Base-by-base conservation (phyloP, 2,113 vertebrate genomes). In the Corapipo altera region DNA sequence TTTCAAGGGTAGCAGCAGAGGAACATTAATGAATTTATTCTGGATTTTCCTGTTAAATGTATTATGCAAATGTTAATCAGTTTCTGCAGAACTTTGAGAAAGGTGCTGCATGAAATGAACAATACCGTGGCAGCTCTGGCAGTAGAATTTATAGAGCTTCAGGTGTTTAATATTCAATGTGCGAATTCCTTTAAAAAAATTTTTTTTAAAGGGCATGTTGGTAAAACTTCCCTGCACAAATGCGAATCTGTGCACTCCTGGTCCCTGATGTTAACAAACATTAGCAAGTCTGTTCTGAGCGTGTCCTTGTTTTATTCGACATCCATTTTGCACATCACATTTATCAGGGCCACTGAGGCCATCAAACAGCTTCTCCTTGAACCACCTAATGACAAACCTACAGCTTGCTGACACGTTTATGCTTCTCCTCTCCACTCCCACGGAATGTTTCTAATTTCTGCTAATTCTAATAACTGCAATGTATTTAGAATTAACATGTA, bases 1-100 rank as follows among this genome's bases (percentile, higher is more conserved):
- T 93, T 95, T 91, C 94, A 89, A 88, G 62, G 90, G 81, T 41
- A 84, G 91, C 7, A 75, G 84, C 88, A 97, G 94, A 43, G 83
- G 93, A 84, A 91, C 91, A 85, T 91, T 93, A 94, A 95, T 94
- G 94, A 93, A 97, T 97, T 93, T 97, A 92, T 96, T 91, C 93
- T 82, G 80, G 77, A 84, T 95, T 96, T 92, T 91, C 30, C 17
- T 86, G 89, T 93, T 96, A 97, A 95, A 96, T 93, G 95, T 88
- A 95, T 97, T 95, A 96, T 95, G 96, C 95, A 96, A 96, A 96
- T 88, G 88, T 96, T 96, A 95, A 97, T 97, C 96, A 96, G 95
- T 70, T 94, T 64, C 91, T 79, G 74, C 91, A 94, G 88, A 96
- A 93, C 91, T 95, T 72, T 14, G 46, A 44, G 90, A 81, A 97